phyloP scores from a whole-genome alignment of 2,888 invertebrate species.

The Macrophya annulata region DNA sequence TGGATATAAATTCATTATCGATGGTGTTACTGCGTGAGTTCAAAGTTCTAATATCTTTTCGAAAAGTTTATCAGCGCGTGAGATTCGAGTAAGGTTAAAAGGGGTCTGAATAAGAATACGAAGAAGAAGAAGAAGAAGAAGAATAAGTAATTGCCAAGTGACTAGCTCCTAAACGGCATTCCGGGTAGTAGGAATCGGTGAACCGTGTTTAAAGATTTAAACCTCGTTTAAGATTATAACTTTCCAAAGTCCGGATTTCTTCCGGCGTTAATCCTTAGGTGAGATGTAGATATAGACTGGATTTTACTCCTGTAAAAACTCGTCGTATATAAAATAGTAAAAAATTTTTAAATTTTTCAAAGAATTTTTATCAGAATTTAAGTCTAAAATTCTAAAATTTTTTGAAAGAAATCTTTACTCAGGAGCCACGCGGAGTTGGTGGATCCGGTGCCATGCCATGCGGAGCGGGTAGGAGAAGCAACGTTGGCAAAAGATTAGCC shows the following conservation, averaged over 20 bases:
- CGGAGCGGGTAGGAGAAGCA: slow-evolving; percentile 22
- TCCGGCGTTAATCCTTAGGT: slow-evolving; percentile 35
- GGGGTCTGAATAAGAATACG: background rate
- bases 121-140: background rate
- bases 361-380: background rate
- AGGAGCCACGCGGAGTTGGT: slow-evolving; percentile 60
- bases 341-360: background rate
- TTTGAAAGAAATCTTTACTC: slow-evolving; percentile 64
- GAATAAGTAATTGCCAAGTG: slow-evolving; percentile 9
- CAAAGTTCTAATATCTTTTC: slow-evolving; percentile 14
- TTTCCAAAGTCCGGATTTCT: slow-evolving; percentile 38
- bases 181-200: slow-evolving; percentile 27
- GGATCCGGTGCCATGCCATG: slow-evolving; percentile 14
- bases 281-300: slow-evolving; percentile 37
- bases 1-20: background rate
- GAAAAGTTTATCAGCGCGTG: background rate
- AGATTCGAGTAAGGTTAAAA: background rate
- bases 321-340: no score
- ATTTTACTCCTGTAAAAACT: background rate
- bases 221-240: slow-evolving; percentile 52
- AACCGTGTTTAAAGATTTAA: slow-evolving; percentile 52
- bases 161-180: slow-evolving; percentile 31
- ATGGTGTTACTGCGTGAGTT: background rate
- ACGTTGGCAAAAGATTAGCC: slow-evolving; percentile 68
- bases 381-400: background rate